Conservation (phyloP, 2,797 vertebrate genomes). For the Bradypodion pumilum region DNA sequence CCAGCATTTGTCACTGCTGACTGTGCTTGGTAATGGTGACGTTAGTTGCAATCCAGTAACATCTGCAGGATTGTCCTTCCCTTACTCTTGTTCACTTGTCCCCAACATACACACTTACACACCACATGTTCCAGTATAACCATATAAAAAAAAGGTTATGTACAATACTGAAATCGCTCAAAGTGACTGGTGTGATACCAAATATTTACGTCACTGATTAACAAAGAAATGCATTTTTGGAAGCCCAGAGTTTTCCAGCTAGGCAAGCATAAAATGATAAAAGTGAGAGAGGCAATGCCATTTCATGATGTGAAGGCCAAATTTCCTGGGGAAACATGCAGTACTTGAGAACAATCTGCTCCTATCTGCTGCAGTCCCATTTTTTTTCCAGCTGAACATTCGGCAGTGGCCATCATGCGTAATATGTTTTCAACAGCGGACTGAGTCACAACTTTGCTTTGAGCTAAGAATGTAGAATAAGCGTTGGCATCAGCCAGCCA, state of each 20-base stretch:
- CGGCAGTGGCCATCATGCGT: slow-evolving; percentile 16
- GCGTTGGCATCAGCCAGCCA: neutral
- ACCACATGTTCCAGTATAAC: too few species aligned
- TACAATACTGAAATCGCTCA: neutral
- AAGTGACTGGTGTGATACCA: too few species aligned
- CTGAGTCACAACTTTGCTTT: slow-evolving; percentile 7
- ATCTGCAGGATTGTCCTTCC: too few species aligned
- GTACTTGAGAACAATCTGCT: slow-evolving; percentile 2
- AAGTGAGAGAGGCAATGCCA: neutral
- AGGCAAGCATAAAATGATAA: neutral
- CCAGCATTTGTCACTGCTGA: too few species aligned
- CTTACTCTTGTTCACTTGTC: too few species aligned
- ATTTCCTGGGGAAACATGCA: neutral
- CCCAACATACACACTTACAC: too few species aligned
- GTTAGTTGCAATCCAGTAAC: too few species aligned
- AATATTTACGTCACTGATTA: neutral
- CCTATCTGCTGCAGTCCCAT: slow-evolving; percentile 18
- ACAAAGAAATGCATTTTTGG: neutral
- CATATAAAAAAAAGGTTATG: too few species aligned
- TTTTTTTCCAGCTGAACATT: slow-evolving; percentile 24
- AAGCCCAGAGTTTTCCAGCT: neutral
- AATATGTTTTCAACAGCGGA: slow-evolving; percentile 4
- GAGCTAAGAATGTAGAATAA: slow-evolving; percentile 15
- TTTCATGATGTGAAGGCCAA: neutral
- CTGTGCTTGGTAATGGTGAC: too few species aligned